These are phyloP conservation scores for Taphrorychus bicolor DNA, from an alignment of 2,888 invertebrate genomes.

Conservation along the genomic window DNA sequence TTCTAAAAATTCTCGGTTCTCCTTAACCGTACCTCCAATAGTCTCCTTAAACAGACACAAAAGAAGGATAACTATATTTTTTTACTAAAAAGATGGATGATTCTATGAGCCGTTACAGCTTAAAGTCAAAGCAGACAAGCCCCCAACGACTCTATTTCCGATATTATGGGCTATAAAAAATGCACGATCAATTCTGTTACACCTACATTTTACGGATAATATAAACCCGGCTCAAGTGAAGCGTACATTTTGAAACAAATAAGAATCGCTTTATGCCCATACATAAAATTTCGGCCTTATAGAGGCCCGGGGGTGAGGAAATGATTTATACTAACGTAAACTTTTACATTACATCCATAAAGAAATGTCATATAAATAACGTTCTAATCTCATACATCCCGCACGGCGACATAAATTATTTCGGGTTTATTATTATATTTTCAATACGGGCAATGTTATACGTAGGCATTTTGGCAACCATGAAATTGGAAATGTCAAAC, in stretches of 20 bases:
- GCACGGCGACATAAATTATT: slow-evolving; percentile 34
- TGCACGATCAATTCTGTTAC: slow-evolving; percentile 26
- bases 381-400: slow-evolving; percentile 34
- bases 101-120: neutral
- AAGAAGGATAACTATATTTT: too few species aligned
- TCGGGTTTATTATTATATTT: slow-evolving; percentile 36
- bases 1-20: too few species aligned
- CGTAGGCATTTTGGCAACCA: slow-evolving; percentile 27
- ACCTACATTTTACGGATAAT: slow-evolving; percentile 37
- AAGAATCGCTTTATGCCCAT: slow-evolving; percentile 39
- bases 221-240: slow-evolving; percentile 37
- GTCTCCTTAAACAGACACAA: too few species aligned
- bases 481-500: slow-evolving; percentile 27
- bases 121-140: neutral
- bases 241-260: slow-evolving; percentile 41
- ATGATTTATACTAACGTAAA: slow-evolving; percentile 39
- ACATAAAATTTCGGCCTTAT: slow-evolving; percentile 37
- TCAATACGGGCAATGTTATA: slow-evolving; percentile 34
- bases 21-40: too few species aligned
- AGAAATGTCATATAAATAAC: slow-evolving; percentile 42
- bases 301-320: slow-evolving; percentile 25
- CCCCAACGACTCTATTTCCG: neutral
- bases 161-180: slow-evolving; percentile 28
- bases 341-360: slow-evolving; percentile 38
- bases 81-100: too few species aligned